Evolutionary conservation across 2,113 vertebrate species (phyloP).

Genomic region (Poicephalus gulielmi): DNA sequence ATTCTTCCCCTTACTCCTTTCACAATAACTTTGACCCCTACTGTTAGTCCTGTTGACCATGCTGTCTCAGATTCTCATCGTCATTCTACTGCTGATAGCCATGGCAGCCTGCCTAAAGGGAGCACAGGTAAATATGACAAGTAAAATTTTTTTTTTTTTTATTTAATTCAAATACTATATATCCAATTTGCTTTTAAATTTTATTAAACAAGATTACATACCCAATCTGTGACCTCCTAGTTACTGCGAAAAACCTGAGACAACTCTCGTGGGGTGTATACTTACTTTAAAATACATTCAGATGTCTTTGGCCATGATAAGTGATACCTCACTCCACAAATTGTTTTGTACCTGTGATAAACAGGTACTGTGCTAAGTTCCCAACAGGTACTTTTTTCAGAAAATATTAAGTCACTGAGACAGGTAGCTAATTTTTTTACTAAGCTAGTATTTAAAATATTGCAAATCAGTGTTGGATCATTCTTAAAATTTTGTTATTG

Average conservation of each 20-base stretch:
- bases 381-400: neutral
- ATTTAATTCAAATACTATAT: neutral
- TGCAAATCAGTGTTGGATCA: neutral
- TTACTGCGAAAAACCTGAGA: neutral
- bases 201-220: neutral
- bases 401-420: neutral
- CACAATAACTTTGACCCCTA: conserved; percentile 4
- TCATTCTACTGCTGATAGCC: neutral
- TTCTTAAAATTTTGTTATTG: neutral
- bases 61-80: conserved; percentile 21
- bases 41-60: neutral
- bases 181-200: neutral
- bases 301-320: neutral
- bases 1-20: conserved; percentile 44
- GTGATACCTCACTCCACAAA: neutral
- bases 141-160: neutral
- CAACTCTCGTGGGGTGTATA: neutral
- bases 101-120: neutral
- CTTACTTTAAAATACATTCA: neutral
- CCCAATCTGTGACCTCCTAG: neutral
- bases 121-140: conserved; percentile 66
- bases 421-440: neutral
- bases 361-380: neutral
- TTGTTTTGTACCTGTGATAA: neutral
- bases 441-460: neutral